Evolutionary conservation across 2,113 vertebrate species (phyloP).

Genomic region (Pterocles orientalis): DNA sequence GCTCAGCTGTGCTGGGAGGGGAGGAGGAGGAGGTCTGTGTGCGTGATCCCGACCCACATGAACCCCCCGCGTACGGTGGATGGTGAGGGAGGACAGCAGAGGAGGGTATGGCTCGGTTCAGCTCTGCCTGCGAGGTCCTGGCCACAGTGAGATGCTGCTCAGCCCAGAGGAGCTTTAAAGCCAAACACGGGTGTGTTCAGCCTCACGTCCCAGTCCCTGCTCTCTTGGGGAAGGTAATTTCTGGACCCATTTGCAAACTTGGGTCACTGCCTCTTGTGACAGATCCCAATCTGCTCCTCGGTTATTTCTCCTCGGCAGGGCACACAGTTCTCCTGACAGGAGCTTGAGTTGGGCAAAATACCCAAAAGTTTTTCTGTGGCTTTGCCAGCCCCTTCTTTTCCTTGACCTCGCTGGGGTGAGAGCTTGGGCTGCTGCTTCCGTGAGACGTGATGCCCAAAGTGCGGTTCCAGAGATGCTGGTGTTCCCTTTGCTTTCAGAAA

Average conservation of each 20-base stretch:
- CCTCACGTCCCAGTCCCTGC: neutral
- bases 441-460: fast-evolving
- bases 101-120: neutral
- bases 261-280: neutral
- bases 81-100: neutral
- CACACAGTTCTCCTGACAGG: neutral
- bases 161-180: neutral
- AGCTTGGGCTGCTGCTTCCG: neutral
- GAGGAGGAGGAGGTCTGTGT: neutral
- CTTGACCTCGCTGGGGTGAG: neutral
- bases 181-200: neutral
- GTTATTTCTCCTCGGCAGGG: neutral
- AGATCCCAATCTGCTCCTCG: neutral
- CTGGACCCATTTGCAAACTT: neutral
- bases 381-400: neutral
- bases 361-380: neutral
- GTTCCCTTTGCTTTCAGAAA: neutral
- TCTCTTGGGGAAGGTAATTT: neutral
- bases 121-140: neutral
- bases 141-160: neutral
- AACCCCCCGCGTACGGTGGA: fast-evolving
- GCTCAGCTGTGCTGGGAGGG: neutral
- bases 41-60: neutral
- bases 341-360: neutral
- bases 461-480: neutral